These are phyloP conservation scores for Ptychochromis oligacanthus DNA, from an alignment of 2,113 vertebrate species.

Conservation along the genomic window DNA sequence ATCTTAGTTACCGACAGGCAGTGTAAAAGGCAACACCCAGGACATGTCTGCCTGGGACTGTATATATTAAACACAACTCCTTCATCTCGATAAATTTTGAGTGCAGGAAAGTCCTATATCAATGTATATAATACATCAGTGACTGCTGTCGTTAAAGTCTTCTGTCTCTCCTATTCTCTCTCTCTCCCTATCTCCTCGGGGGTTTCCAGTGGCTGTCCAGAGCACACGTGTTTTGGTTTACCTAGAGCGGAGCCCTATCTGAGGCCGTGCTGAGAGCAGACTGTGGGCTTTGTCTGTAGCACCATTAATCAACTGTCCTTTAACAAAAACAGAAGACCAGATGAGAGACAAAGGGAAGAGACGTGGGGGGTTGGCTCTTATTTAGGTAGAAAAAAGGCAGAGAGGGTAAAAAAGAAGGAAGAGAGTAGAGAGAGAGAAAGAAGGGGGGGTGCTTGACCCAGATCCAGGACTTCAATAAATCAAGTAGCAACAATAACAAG, in stretches of 20 bases:
- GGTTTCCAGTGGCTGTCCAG: constrained; percentile 64
- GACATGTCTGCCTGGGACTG: neutral
- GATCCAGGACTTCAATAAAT: constrained; percentile 79
- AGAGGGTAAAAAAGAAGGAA: constrained; percentile 41
- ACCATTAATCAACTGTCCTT: constrained; percentile 80
- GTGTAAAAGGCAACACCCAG: constrained; percentile 28
- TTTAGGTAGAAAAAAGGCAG: constrained; percentile 59
- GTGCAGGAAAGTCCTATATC: constrained; percentile 34
- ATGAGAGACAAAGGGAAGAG: constrained; percentile 78
- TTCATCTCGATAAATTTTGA: constrained; percentile 34
- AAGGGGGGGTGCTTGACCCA: constrained; percentile 67
- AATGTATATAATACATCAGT: constrained; percentile 53
- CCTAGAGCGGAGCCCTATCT: constrained; percentile 63
- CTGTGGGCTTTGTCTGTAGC: constrained; percentile 69
- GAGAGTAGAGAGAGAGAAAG: constrained; percentile 24
- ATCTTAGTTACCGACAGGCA: constrained; percentile 20
- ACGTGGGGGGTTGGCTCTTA: constrained; percentile 61
- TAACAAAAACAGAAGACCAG: constrained; percentile 80
- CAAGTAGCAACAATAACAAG: constrained; percentile 80
- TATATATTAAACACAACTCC: constrained; percentile 9
- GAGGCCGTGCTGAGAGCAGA: constrained; percentile 59
- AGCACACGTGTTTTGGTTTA: constrained; percentile 79
- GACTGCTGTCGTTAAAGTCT: constrained; percentile 48
- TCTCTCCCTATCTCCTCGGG: constrained; percentile 30
- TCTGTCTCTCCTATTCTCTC: constrained; percentile 24